A percentile compares a stretch with the other conserved stretches of the same genome.
These are phyloP conservation scores for Neodon shergylaensis DNA, from an alignment of 2,113 vertebrate species.

Conservation along the genomic window DNA sequence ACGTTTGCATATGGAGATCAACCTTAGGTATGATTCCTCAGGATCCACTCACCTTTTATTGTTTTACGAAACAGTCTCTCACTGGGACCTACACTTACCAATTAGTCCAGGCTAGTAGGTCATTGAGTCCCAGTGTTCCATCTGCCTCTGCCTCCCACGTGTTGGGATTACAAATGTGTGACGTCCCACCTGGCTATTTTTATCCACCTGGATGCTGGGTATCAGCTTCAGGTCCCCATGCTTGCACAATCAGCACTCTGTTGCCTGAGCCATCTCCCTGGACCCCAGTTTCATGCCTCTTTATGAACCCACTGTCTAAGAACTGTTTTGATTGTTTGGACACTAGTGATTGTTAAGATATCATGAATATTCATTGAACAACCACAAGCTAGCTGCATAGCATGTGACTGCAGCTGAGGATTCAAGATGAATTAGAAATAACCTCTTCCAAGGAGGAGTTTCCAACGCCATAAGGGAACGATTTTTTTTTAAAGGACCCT, in stretches of 20 bases:
- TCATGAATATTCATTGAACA: constrained; percentile 11
- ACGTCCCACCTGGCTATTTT: not conserved
- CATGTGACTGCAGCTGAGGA: not conserved
- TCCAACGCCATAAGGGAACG: not conserved
- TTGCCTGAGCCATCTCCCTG: not conserved
- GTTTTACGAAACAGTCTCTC: not conserved
- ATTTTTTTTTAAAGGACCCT: too few species aligned
- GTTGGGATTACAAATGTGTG: not conserved
- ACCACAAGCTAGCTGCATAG: not conserved
- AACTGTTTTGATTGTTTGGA: not conserved
- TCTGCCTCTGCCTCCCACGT: not conserved
- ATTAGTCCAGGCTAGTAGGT: not conserved
- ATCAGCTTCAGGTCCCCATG: not conserved
- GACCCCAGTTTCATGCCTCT: not conserved
- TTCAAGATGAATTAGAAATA: not conserved
- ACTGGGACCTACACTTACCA: not conserved
- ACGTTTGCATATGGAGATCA: not conserved
- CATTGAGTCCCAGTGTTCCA: not conserved
- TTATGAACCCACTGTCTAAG: not conserved
- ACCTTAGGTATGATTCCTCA: not conserved
- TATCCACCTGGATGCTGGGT: not conserved
- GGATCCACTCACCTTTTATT: not conserved
- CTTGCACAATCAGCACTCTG: not conserved
- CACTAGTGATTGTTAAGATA: not conserved
- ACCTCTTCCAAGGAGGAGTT: not conserved